Evolutionary conservation across 2,113 vertebrate genomes (phyloP), one percentile per base, ranked within the genome.

Genomic region (Sinocyclocheilus anshuiensis): DNA sequence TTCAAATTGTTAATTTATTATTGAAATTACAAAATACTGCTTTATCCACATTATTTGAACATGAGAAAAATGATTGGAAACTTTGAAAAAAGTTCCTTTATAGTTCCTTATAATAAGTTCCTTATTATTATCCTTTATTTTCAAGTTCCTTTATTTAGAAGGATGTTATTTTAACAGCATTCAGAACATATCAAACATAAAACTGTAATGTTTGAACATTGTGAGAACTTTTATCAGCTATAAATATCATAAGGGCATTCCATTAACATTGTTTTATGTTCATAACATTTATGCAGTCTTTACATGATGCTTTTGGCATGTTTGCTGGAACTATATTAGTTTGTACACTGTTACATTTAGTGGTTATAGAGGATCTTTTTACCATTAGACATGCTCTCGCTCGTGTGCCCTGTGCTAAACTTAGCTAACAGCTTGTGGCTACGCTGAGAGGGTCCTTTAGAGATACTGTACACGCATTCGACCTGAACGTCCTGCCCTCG

Each of bases 401-500:
- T 72, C 18, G 0, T 39, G 9, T 39, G 69, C 18, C 29, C 65
- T 69, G 65, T 69, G 26, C 65, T 33, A 69, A 69, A 69, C 65
- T 2, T 72, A 72, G 36, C 69, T 22, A 72, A 72, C 10, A 39
- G 36, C 71, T n/a, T 42, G 71, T 74, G 20, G 69, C 71, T 42
- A n/a, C 4, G 2, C 69, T 72, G 69, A 72, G 69, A 72, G 71
- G 36, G 71, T 42, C 71, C 69, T 72, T 42, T 74, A 42, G 71
- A n/a, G 71, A 74, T 42, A n/a, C 36, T 42, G 20, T 42, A 42
- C 36, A 74, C 71, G 2, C 71, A 42, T 22, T 74, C 24, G 36
- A 74, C 71, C 71, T 74, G 71, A n/a, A 74, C 71, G 71, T 13
- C 71, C 36, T 74, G 71, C 36, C 71, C 69, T 39, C 33, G 20